Evolutionary conservation across 2,797 vertebrate species (phyloP), one percentile per base, ranked within the genome.

Genomic region (Schizothorax lantsangensis): DNA sequence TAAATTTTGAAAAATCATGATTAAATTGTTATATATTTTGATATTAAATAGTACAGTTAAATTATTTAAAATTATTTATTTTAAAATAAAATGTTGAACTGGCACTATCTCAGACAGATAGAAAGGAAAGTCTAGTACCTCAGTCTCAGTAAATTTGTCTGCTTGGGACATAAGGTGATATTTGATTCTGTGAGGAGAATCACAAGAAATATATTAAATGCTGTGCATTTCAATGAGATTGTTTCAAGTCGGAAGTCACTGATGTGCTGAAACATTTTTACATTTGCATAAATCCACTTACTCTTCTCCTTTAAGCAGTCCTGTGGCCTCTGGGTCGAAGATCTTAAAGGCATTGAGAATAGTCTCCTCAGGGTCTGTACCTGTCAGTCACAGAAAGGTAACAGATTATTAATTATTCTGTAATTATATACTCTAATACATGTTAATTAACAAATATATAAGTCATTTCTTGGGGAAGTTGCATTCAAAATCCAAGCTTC

Each of bases 321-420:
- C 97, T 90, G 95, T 97, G 87, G 94, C 96, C 89, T 97, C 96
- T 7, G 95, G 94, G 92, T 98, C 97, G 5, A 98, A 98, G 92
- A 97, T 96, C 94, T 97, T 97, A 89, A 98, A 98, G 88, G 97
- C 97, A 0, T 97, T 96, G 71, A 98, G 93, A 88, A 98, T 97
- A 87, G 96, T 97, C 93, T 97, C 97, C 92, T 98, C 97, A 0
- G 97, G 96, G 91, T 98, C 97, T 0, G 96, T 97, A 86, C 97
- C 97, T 98, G 78, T 88, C 40, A 7, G 7, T 69, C n/a, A 75
- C 21, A 86, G 26, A 74, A 75, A 45, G 7, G 84, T 45, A 64
- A 72, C 36, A 40, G 33, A 81, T 82, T 71, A 59, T 52, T 30
- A 4, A 71, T 54, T 52, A 54, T 26, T 12, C 23, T 68, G 14